phyloP scores from a whole-genome alignment of 1,140 invertebrate genomes.

The Sinella curviseta region DNA sequence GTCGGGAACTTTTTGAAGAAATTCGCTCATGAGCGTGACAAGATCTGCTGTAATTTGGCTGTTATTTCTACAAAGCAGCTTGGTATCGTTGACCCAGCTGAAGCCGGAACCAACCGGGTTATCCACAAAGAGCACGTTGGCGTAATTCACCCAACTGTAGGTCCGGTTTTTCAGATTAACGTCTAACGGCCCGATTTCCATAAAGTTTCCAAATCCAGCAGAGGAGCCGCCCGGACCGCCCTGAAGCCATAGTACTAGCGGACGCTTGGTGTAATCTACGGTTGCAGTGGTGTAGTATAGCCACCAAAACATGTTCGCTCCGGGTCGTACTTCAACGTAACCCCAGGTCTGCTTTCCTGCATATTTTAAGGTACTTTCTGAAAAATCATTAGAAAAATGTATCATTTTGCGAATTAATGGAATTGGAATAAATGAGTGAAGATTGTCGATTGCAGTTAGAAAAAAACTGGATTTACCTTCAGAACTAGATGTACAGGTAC shows the following conservation, averaged over 20 bases:
- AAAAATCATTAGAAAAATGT: background rate
- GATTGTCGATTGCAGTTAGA: too few species aligned
- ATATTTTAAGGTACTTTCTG: background rate
- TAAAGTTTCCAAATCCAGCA: constrained; percentile 75
- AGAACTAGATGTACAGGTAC: background rate
- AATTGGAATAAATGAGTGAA: too few species aligned
- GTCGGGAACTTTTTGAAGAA: constrained; percentile 65
- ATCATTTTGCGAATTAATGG: background rate
- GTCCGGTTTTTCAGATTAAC: constrained; percentile 65
- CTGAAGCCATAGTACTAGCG: constrained; percentile 77
- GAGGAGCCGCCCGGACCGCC: constrained; percentile 68
- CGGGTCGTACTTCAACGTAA: constrained; percentile 65
- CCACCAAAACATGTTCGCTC: constrained; percentile 82
- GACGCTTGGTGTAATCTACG: constrained; percentile 62
- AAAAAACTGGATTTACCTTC: background rate
- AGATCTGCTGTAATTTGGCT: constrained; percentile 76
- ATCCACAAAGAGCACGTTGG: constrained; percentile 82
- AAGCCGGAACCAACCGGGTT: constrained; percentile 87
- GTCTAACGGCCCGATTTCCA: constrained; percentile 72
- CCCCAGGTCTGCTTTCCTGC: constrained; percentile 68
- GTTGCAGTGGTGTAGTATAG: constrained; percentile 69
- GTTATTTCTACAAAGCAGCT: constrained; percentile 66
- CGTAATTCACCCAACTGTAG: constrained; percentile 72
- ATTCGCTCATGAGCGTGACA: constrained; percentile 66
- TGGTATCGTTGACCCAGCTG: constrained; percentile 70